Conservation (phyloP, 2,113 vertebrate genomes). For the Oncorhynchus kisutch region DNA sequence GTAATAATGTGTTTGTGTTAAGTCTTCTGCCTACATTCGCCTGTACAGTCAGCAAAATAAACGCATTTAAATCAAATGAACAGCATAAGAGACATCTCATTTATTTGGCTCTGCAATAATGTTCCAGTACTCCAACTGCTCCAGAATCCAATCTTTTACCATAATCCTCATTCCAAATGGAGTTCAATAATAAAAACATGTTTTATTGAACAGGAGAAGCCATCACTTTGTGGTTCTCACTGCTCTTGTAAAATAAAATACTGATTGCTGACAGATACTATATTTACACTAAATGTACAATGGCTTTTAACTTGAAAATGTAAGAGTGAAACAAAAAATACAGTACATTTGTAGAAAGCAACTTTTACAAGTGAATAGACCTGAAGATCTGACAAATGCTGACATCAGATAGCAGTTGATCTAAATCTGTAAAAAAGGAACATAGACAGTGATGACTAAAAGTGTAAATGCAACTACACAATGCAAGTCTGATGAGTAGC, state of each 20-base stretch:
- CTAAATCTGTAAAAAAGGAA: conserved; percentile 1
- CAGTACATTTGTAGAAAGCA: background rate
- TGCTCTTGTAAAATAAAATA: conserved; percentile 38
- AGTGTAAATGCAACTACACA: conserved; percentile 6
- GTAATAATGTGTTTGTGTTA: no score
- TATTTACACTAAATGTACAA: conserved; percentile 51
- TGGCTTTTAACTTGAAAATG: conserved; percentile 39
- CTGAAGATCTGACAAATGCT: conserved; percentile 13
- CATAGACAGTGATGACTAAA: conserved; percentile 8
- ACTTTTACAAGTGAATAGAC: conserved; percentile 1
- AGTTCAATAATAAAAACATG: background rate
- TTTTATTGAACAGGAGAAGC: background rate
- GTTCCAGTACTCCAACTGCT: background rate
- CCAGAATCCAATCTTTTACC: background rate
- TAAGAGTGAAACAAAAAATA: conserved; percentile 17
- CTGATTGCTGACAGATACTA: conserved; percentile 27
- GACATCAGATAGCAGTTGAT: no score
- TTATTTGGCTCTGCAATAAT: background rate
- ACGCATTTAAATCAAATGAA: no score
- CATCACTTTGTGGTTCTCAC: background rate
- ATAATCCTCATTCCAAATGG: background rate
- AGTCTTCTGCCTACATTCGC: no score
- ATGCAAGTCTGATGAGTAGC: background rate
- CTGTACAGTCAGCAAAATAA: no score
- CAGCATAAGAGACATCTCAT: background rate